Evolutionary conservation across 2,113 vertebrate genomes (phyloP).

Genomic region (Neoarius graeffei): DNA sequence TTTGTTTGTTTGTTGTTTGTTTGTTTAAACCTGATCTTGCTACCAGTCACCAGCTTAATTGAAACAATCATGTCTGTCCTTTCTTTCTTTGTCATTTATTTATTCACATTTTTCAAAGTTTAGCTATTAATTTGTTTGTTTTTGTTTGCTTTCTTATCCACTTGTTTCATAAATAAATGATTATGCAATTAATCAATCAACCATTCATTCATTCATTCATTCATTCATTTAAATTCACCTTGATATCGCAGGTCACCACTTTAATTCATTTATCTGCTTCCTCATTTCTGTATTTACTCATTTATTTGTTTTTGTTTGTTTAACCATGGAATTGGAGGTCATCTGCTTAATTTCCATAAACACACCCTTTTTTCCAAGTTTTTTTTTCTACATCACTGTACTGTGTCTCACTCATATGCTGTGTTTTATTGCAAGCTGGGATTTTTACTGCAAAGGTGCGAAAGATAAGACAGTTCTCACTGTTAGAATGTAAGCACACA

Average conservation of each 20-base stretch:
- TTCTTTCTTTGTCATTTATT: background rate
- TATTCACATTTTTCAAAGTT: background rate
- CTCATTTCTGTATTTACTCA: background rate
- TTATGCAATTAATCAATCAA: background rate
- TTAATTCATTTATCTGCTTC: too few relatives aligned
- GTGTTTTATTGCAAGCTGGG: conserved; percentile 2
- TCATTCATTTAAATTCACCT: background rate
- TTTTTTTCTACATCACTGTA: conserved; percentile 19
- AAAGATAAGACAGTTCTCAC: background rate
- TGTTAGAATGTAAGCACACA: conserved; percentile 16
- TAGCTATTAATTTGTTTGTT: background rate
- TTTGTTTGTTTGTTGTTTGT: background rate
- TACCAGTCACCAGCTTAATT: background rate
- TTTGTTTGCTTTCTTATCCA: background rate
- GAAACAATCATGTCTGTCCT: background rate
- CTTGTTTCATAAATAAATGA: background rate
- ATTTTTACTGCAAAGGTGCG: background rate
- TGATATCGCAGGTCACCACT: background rate
- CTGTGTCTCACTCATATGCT: conserved; percentile 22
- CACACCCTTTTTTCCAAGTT: too few relatives aligned
- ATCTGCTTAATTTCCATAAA: background rate
- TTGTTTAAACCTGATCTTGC: background rate
- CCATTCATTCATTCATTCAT: background rate
- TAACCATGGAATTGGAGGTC: background rate
- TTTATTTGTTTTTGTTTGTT: background rate